Base-by-base conservation (phyloP, 2,797 vertebrate genomes). In the Syncerus caffer region DNA sequence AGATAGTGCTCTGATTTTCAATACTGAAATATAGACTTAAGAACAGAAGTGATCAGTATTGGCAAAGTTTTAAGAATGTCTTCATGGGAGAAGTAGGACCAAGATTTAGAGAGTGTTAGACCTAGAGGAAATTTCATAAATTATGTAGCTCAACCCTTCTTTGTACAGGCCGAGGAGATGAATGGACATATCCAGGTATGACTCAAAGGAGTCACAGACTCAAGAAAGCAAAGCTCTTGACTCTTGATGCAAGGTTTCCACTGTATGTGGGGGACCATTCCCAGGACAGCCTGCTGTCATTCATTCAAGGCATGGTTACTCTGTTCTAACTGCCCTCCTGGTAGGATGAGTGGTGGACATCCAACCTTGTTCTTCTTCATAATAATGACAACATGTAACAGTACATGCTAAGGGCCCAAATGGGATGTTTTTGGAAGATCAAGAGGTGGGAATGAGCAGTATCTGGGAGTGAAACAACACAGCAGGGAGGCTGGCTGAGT, bases 1-100 rank as follows among this genome's bases (percentile, higher is more conserved):
- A 64, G 74, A 86, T n/a, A 84, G 29, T 38, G 13, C 84, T 53
- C 53, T 87, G 79, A 76, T 50, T 86, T 97, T 87, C 47, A 31
- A 85, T 90, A 86, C 34, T 82, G 80, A 97, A 98, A 93, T 92
- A 91, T 6, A 42, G 45, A 88, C 82, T 94, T 95, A 96, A 94
- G 83, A 96, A 86, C 13, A 53, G 82, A 96, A 94, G 57, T 0
- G 3, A 92, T 64, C 27, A 62, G 89, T 55, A 76, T 57, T 93
- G 90, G 58, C 83, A 71, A n/a, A 93, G 19, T 87, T 89, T 47
- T 90, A 94, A 45, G 38, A 89, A 42, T 78, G 57, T 64, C 64
- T 96, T 97, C 50, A 38, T 17, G 21, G 50, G 74, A 64, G n/a
- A 86, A 45, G 64, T 15, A 71, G 58, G 29, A 64, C 58, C 91